phyloP scores from a whole-genome alignment of 2,113 vertebrate genomes.

The Corvus moneduloides region DNA sequence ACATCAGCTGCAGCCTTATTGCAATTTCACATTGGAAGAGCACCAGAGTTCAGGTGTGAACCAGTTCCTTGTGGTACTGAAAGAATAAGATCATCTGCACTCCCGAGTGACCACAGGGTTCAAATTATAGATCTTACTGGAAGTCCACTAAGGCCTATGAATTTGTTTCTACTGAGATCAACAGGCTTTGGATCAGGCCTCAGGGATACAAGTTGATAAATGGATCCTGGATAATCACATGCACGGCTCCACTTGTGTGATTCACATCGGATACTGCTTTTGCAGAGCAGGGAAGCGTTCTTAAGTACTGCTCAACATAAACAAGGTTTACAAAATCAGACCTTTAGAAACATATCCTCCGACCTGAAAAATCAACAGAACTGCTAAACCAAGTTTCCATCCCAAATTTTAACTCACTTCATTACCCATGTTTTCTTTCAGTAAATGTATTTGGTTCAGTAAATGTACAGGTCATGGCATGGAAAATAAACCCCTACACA shows the following conservation, averaged over 20 bases:
- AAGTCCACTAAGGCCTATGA: neutral
- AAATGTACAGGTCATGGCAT: accelerated
- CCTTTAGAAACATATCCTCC: neutral
- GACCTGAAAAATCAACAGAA: neutral
- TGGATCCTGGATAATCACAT: neutral
- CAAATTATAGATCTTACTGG: neutral
- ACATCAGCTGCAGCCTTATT: neutral
- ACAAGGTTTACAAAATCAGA: neutral
- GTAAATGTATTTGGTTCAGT: neutral
- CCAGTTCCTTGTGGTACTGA: accelerated
- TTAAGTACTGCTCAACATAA: neutral
- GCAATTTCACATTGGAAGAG: accelerated
- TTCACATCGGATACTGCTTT: neutral
- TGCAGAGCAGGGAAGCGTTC: neutral
- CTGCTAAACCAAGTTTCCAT: neutral
- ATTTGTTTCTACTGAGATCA: neutral
- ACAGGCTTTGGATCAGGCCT: neutral
- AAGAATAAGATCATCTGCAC: neutral
- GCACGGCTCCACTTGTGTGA: neutral
- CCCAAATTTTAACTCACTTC: neutral
- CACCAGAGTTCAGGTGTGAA: neutral
- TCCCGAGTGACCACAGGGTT: neutral
- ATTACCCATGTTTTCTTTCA: neutral
- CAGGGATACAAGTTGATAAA: neutral
- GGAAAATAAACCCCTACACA: neutral